A percentile compares a stretch with the other conserved stretches of the same genome.
These are phyloP conservation scores for Apis mellifera DNA, from an alignment of 1,140 invertebrate genomes.

Conservation along the genomic window DNA sequence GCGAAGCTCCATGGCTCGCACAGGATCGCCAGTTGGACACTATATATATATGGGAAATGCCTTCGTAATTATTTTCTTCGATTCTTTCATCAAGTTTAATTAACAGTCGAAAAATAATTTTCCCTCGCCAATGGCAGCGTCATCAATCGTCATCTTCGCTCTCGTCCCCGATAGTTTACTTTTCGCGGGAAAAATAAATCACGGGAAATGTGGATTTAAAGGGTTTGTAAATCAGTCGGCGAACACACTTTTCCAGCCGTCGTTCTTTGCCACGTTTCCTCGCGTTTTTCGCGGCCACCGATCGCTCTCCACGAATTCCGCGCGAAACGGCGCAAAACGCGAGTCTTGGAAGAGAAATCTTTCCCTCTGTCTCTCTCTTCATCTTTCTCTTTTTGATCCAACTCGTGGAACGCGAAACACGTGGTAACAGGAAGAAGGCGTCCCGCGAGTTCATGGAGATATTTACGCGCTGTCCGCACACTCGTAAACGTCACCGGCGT, in stretches of 20 bases:
- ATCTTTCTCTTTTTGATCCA: constrained; percentile 29
- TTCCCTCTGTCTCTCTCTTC: not conserved
- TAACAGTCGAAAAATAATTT: no score
- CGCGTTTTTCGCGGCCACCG: not conserved
- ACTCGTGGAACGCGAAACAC: constrained; percentile 47
- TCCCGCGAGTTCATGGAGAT: constrained; percentile 67
- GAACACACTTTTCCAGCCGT: not conserved
- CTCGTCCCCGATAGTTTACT: not conserved
- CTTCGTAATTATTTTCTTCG: not conserved
- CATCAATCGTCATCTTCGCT: not conserved
- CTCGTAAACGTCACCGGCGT: constrained; percentile 68
- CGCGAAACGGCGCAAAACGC: no score
- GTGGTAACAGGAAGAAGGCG: constrained; percentile 60
- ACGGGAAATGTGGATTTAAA: not conserved
- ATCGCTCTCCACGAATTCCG: not conserved
- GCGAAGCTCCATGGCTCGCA: no score
- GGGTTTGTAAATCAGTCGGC: constrained; percentile 15
- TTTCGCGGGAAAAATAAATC: not conserved
- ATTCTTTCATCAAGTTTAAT: no score
- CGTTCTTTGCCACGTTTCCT: not conserved
- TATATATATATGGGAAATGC: no score
- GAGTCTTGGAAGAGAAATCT: not conserved
- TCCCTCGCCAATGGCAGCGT: no score
- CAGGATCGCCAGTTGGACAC: no score
- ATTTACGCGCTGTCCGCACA: constrained; percentile 70